Conservation (phyloP, 1,140 invertebrate genomes). For the Apis laboriosa region DNA sequence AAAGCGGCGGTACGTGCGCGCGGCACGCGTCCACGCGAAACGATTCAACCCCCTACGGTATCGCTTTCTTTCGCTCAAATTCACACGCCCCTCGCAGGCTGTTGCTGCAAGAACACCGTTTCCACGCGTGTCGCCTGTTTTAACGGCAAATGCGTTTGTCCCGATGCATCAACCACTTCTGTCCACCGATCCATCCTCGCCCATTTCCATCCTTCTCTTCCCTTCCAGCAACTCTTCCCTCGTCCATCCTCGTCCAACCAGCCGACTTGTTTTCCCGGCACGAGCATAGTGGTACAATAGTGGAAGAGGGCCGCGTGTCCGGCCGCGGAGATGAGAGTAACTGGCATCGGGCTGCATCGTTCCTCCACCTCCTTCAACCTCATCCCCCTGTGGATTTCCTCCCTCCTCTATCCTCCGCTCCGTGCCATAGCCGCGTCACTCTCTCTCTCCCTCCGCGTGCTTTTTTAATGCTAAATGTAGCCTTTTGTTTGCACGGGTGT, state of each 20-base stretch:
- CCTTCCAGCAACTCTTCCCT: no score
- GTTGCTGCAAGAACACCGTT: conserved; percentile 40
- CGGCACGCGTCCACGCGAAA: neutral
- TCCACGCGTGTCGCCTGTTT: conserved; percentile 62
- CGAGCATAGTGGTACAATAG: conserved; percentile 22
- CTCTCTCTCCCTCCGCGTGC: conserved; percentile 44
- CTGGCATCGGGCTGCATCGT: conserved; percentile 59
- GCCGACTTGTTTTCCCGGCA: neutral
- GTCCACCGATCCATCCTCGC: conserved; percentile 52
- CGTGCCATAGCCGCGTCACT: conserved; percentile 47
- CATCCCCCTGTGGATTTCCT: neutral
- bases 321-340: conserved; percentile 62
- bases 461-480: conserved; percentile 76
- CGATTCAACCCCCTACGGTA: conserved; percentile 13
- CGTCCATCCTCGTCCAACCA: conserved; percentile 9
- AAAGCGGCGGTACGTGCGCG: neutral
- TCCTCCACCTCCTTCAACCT: conserved; percentile 26
- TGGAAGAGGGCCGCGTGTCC: conserved; percentile 59
- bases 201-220: conserved; percentile 10
- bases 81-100: conserved; percentile 26
- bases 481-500: conserved; percentile 71
- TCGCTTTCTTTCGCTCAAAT: conserved; percentile 47
- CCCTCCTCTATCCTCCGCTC: conserved; percentile 2
- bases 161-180: conserved; percentile 70
- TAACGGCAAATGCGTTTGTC: conserved; percentile 72